These are phyloP conservation scores for Sitobion miscanthi DNA, from an alignment of 1,140 invertebrate genomes.

Conservation along the genomic window DNA sequence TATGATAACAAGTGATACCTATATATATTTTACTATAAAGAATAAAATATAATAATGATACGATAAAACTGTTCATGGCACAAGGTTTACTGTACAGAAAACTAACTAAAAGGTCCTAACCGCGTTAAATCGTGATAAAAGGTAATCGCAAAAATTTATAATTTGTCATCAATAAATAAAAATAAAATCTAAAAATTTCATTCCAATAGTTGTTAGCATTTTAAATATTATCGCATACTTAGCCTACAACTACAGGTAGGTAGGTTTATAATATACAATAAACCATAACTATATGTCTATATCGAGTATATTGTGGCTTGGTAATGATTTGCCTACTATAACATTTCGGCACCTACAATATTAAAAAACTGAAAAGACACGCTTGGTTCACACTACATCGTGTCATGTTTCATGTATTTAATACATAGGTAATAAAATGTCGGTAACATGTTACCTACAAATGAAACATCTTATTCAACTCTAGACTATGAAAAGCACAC, in stretches of 20 bases:
- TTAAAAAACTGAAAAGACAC: background rate
- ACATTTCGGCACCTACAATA: background rate
- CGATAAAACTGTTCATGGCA: background rate
- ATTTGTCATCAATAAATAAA: background rate
- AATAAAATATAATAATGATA: background rate
- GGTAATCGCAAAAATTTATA: background rate
- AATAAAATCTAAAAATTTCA: too few species aligned
- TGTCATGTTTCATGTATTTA: background rate
- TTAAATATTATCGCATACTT: too few species aligned
- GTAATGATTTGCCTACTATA: too few species aligned
- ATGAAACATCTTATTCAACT: background rate
- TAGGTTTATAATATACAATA: too few species aligned
- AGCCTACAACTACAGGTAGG: too few species aligned
- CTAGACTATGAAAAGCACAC: background rate
- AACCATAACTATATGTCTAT: too few species aligned
- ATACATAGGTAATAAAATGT: background rate
- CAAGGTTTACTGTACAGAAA: background rate
- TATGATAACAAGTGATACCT: too few species aligned
- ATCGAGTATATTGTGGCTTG: too few species aligned
- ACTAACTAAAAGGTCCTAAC: too few species aligned
- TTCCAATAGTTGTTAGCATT: too few species aligned
- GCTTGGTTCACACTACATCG: background rate
- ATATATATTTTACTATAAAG: too few species aligned
- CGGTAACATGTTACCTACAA: background rate
- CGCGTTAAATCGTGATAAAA: too few species aligned